Conservation (phyloP, 2,888 invertebrate genomes). For the Pimpla rufipes region DNA sequence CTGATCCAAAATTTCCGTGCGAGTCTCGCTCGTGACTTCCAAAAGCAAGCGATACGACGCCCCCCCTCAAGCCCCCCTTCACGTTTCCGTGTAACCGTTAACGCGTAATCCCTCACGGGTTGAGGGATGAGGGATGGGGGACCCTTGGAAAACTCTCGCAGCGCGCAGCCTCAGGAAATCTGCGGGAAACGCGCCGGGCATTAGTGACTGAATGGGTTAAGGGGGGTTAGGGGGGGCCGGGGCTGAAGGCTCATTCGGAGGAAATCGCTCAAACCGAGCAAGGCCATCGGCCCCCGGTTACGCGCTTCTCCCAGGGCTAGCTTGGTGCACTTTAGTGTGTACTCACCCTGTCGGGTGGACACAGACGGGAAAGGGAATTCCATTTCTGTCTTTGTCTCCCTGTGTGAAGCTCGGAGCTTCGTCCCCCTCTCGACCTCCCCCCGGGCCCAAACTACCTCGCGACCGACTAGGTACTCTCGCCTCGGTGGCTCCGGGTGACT, state of each 20-base stretch:
- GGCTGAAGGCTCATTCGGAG: conserved; percentile 26
- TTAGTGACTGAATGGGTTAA: conserved; percentile 38
- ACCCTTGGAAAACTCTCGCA: conserved; percentile 28
- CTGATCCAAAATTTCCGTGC: conserved; percentile 77
- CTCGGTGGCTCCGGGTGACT: conserved; percentile 36
- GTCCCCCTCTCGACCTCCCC: background rate
- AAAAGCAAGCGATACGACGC: background rate
- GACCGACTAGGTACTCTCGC: conserved; percentile 25
- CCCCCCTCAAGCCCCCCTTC: too few relatives aligned
- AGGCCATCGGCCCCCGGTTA: background rate
- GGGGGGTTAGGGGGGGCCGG: background rate
- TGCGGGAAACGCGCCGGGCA: conserved; percentile 7
- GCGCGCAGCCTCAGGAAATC: conserved; percentile 42
- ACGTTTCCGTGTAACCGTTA: background rate
- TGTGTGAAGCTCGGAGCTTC: conserved; percentile 33
- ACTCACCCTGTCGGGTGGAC: background rate
- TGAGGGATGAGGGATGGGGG: background rate
- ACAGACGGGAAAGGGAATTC: conserved; percentile 28
- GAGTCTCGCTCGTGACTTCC: conserved; percentile 6
- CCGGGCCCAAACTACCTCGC: conserved; percentile 15
- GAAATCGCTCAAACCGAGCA: conserved; percentile 21
- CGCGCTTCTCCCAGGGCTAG: conserved; percentile 17
- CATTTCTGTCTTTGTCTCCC: conserved; percentile 49
- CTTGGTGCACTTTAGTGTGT: conserved; percentile 29
- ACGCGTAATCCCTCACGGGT: background rate